Conservation (phyloP, 2,113 vertebrate genomes). For the Limnothrissa miodon region DNA sequence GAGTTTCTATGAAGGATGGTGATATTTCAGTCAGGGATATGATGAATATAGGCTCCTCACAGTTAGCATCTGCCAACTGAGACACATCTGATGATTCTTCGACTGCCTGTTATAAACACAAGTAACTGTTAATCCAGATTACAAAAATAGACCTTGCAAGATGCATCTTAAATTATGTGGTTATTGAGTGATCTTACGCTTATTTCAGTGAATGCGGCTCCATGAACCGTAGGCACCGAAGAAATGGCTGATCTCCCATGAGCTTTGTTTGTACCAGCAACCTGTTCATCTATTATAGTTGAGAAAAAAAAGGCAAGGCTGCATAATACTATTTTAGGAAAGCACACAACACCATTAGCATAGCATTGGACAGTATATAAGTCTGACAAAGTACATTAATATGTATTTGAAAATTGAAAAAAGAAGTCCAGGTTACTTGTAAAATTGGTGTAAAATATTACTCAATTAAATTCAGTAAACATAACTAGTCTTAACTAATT, state of each 20-base stretch:
- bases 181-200: not conserved
- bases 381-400: too few species aligned
- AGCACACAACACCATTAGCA: too few species aligned
- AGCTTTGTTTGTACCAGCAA: not conserved
- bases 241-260: not conserved
- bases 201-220: not conserved
- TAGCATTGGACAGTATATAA: too few species aligned
- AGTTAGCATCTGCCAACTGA: not conserved
- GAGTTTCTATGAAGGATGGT: conserved; percentile 4
- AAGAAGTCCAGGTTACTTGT: too few species aligned
- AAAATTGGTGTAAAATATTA: too few species aligned
- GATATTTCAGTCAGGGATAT: conserved; percentile 1
- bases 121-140: not conserved
- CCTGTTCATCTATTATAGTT: not conserved
- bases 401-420: too few species aligned
- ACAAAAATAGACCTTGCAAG: not conserved
- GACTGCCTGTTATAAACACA: not conserved
- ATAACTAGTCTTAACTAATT: too few species aligned
- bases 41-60: not conserved
- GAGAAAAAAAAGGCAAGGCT: too few species aligned
- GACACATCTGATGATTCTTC: not conserved
- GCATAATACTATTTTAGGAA: too few species aligned
- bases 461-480: too few species aligned
- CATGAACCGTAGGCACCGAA: not conserved
- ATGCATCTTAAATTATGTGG: not conserved